Evolutionary conservation across 2,888 invertebrate species (phyloP).

Genomic region (Drosophila pegasa): DNA sequence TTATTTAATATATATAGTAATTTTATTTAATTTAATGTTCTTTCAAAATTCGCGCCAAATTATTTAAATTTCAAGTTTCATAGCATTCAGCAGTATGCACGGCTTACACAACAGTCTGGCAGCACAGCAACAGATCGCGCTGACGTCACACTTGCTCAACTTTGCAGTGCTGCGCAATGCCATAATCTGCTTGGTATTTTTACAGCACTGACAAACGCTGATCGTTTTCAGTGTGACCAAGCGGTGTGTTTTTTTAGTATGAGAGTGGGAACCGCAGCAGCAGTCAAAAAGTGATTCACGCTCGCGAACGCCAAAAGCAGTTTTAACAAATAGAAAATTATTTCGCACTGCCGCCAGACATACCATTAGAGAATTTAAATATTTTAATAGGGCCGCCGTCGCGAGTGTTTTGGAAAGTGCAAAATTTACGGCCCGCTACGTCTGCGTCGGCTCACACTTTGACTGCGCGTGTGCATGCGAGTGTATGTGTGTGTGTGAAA

Average conservation of each 20-base stretch:
- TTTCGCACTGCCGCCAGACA: conserved; percentile 43
- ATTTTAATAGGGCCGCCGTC: conserved; percentile 25
- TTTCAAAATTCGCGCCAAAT: background rate
- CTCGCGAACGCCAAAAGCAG: conserved; percentile 34
- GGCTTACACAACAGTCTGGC: conserved; percentile 4
- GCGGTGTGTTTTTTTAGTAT: conserved; percentile 25
- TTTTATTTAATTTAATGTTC: background rate
- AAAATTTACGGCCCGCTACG: conserved; percentile 29
- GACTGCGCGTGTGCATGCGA: conserved; percentile 55
- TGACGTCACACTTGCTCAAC: conserved; percentile 35
- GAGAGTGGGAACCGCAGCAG: conserved; percentile 44
- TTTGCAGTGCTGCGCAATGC: conserved; percentile 7
- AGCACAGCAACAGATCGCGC: background rate
- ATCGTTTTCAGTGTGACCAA: conserved; percentile 43
- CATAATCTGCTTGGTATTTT: background rate
- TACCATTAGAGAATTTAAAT: conserved; percentile 34
- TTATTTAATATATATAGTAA: background rate
- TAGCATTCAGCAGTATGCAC: conserved; percentile 18
- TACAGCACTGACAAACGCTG: conserved; percentile 30
- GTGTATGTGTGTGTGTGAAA: conserved; percentile 54
- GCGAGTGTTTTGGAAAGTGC: conserved; percentile 46
- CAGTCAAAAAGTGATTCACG: conserved; percentile 60
- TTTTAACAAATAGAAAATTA: conserved; percentile 37
- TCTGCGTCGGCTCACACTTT: conserved; percentile 40
- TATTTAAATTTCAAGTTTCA: background rate